Evolutionary conservation across 2,888 invertebrate genomes (phyloP).

Genomic region (Chrysolina haemoptera): DNA sequence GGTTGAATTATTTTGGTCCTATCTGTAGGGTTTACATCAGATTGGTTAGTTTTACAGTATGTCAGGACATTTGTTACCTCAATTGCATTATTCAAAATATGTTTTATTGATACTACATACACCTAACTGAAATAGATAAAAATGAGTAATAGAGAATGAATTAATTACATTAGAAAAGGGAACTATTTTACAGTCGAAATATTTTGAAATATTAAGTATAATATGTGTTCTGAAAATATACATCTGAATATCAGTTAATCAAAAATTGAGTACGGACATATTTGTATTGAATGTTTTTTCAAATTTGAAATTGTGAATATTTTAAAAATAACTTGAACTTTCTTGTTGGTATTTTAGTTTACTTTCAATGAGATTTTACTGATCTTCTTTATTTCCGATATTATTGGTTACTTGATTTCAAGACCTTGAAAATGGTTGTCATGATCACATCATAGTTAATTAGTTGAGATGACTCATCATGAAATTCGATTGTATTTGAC

Average conservation of each 20-base stretch:
- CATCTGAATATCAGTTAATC: slow-evolving; percentile 10
- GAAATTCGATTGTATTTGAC: slow-evolving; percentile 34
- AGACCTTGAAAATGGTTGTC: not conserved
- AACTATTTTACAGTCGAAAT: slow-evolving; percentile 46
- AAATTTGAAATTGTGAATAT: not conserved
- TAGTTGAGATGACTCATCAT: slow-evolving; percentile 33
- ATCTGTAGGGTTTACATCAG: slow-evolving; percentile 33
- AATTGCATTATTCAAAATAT: slow-evolving; percentile 7
- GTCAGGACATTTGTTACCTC: slow-evolving; percentile 37
- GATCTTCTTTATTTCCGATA: not conserved
- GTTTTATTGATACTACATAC: slow-evolving; percentile 20
- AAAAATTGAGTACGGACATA: slow-evolving; percentile 1
- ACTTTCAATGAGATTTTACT: not conserved
- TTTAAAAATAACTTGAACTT: not conserved
- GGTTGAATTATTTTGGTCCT: slow-evolving; percentile 34
- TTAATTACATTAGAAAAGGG: slow-evolving; percentile 40
- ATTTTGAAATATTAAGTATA: slow-evolving; percentile 26
- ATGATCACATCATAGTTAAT: not conserved
- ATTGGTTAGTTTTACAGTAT: slow-evolving; percentile 33
- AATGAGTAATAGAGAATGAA: slow-evolving; percentile 31
- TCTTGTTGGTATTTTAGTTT: not conserved
- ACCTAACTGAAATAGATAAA: slow-evolving; percentile 37
- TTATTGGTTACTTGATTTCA: not conserved
- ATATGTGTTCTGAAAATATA: slow-evolving; percentile 36
- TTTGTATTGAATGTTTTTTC: not conserved